Percentiles rank a stretch among this genome's conserved stretches.
phyloP scores from a whole-genome alignment of 1,140 invertebrate genomes.

The Cydia splendana region DNA sequence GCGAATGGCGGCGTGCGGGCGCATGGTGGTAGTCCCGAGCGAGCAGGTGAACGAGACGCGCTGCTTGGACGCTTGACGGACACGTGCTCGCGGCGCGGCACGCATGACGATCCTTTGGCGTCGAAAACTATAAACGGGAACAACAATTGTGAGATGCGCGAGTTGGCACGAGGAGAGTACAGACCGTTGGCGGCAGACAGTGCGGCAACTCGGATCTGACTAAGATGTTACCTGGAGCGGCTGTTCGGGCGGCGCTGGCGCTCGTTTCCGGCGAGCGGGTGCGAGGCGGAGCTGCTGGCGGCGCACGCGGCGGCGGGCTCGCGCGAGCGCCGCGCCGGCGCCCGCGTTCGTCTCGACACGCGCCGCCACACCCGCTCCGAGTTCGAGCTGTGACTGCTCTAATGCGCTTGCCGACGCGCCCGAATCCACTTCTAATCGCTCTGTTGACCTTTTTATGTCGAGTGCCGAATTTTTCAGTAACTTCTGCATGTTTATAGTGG shows the following conservation, averaged over 20 bases:
- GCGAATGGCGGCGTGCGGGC: slow-evolving; percentile 75
- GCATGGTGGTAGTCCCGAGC: slow-evolving; percentile 69
- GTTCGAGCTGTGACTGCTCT: slow-evolving; percentile 65
- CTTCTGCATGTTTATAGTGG: slow-evolving; percentile 50
- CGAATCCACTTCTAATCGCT: slow-evolving; percentile 34
- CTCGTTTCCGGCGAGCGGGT: slow-evolving; percentile 71
- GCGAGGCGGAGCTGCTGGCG: slow-evolving; percentile 77
- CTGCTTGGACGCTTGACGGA: slow-evolving; percentile 77
- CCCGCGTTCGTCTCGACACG: slow-evolving; percentile 67
- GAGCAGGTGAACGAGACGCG: slow-evolving; percentile 79
- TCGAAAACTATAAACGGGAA: slow-evolving; percentile 85
- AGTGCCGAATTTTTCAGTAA: slow-evolving; percentile 51
- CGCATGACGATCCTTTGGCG: slow-evolving; percentile 77
- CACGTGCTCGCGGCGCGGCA: slow-evolving; percentile 77
- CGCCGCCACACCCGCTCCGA: slow-evolving; percentile 75
- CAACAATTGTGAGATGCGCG: slow-evolving; percentile 88
- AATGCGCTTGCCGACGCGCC: slow-evolving; percentile 34
- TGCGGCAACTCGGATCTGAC: slow-evolving; percentile 82
- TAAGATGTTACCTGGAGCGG: slow-evolving; percentile 83
- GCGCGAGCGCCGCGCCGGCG: slow-evolving; percentile 58
- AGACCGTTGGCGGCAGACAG: slow-evolving; percentile 80
- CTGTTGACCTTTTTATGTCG: slow-evolving; percentile 54
- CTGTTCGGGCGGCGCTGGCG: slow-evolving; percentile 81
- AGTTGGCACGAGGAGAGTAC: slow-evolving; percentile 77
- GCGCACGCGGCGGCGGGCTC: slow-evolving; percentile 65